Percentiles rank a stretch among this genome's conserved stretches.
Evolutionary conservation across 2,113 vertebrate species (phyloP).

Genomic region (Nannospalax galili): DNA sequence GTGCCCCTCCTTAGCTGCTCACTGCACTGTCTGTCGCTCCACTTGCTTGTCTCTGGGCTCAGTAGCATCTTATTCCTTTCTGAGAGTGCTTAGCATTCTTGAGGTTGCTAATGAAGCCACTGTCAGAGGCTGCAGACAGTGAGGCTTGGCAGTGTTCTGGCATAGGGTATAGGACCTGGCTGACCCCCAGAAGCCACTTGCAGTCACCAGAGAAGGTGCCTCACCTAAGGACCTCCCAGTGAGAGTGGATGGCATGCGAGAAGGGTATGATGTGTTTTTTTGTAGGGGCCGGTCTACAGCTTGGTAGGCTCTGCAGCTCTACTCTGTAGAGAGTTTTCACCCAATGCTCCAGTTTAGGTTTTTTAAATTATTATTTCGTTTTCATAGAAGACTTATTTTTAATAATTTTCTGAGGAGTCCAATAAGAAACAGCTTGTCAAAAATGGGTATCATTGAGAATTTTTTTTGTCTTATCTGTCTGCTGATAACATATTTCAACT

Average conservation of each 20-base stretch:
- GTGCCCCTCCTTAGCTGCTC: not conserved
- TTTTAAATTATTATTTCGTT: conserved; percentile 11
- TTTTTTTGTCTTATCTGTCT: not conserved
- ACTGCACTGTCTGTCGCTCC: rapidly evolving
- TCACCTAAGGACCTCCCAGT: rapidly evolving
- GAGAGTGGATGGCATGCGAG: not conserved
- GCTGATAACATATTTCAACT: not conserved
- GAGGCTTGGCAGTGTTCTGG: not conserved
- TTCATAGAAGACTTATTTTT: conserved; percentile 28
- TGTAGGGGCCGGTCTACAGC: not conserved
- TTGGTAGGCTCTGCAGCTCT: not conserved
- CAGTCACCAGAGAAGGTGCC: not conserved
- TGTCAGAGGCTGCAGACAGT: rapidly evolving
- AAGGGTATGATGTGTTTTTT: rapidly evolving
- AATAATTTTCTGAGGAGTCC: conserved; percentile 8
- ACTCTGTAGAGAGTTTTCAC: rapidly evolving
- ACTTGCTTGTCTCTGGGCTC: not conserved
- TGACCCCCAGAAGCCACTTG: not conserved
- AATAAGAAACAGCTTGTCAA: not conserved
- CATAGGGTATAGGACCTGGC: rapidly evolving
- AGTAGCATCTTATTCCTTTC: not conserved
- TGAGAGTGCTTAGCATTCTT: not conserved
- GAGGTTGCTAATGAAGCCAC: not conserved
- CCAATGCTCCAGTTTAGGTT: not conserved
- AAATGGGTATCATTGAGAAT: not conserved